Base-by-base conservation (phyloP, 1,140 invertebrate species). In the Pachypsylla venusta region DNA sequence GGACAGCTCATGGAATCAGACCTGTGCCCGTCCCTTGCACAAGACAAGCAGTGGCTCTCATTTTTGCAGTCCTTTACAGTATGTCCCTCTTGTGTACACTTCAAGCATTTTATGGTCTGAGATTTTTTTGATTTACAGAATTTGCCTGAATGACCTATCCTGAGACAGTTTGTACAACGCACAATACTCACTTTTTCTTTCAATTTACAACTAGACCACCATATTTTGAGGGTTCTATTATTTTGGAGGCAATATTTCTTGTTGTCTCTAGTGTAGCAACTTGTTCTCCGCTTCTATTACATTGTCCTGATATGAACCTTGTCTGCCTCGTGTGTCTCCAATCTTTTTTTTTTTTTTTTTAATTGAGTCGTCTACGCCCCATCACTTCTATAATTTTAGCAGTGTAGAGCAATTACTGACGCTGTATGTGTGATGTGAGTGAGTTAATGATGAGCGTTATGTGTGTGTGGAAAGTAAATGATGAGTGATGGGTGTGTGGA, bases 141-240 rank as follows among this genome's bases (percentile, higher is more conserved):
- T 48, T 19, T 48, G 5, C n/a, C 42, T n/a, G 42, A 5, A 19
- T 48, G 42, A 7, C 42, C 42, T n/a, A 48, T 19, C 16, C n/a
- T 48, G 16, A 48, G n/a, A n/a, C 42, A 48, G 16, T 48, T 48
- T 19, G 42, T 5, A 19, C 42, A 48, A 7, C 42, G 5, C 42
- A 48, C 22, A n/a, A 48, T 48, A 22, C n/a, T 48, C 7, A 48
- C 42, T 48, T 48, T 48, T n/a, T 48, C 42, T n/a, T 48, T 48
- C 7, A 48, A 19, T 22, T 22, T 48, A 22, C 42, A 48, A 22
- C 42, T 48, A 3, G 42, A 5, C 42, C 42, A 48, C 4, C 42
- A n/a, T 10, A 48, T 48, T 5, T 19, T 5, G 16, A 48, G 16
- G 5, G 42, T 48, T 48, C 42, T 48, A 48, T n/a, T 19, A 48